phyloP scores from a whole-genome alignment of 2,888 invertebrate species.

The Blera fallax region DNA sequence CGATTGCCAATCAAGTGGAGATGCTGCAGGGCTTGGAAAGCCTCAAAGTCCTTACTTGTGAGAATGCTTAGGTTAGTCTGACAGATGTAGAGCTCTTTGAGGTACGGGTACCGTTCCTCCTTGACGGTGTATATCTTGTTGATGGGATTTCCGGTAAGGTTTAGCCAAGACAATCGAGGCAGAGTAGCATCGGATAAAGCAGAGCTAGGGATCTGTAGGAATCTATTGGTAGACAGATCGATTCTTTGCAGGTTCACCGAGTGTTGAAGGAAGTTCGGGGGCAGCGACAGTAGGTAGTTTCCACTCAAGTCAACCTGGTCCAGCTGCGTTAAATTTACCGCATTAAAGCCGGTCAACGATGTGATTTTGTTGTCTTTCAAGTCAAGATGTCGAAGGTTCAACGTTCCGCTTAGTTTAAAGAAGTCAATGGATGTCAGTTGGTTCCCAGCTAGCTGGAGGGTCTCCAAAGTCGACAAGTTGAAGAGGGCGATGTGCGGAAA shows the following conservation, averaged over 20 bases:
- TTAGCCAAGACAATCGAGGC: slow-evolving; percentile 88
- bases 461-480: slow-evolving; percentile 89
- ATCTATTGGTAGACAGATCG: slow-evolving; percentile 90
- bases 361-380: slow-evolving; percentile 89
- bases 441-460: slow-evolving; percentile 87
- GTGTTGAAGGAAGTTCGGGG: slow-evolving; percentile 91
- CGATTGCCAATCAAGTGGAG: slow-evolving; percentile 88
- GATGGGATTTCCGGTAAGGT: slow-evolving; percentile 92
- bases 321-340: slow-evolving; percentile 88
- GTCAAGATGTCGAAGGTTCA: slow-evolving; percentile 88
- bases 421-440: slow-evolving; percentile 88
- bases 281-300: slow-evolving; percentile 88
- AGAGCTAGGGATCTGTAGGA: slow-evolving; percentile 89
- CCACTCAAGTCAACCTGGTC: slow-evolving; percentile 89
- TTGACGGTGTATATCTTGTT: slow-evolving; percentile 87
- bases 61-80: slow-evolving; percentile 91
- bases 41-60: slow-evolving; percentile 92
- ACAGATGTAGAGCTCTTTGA: slow-evolving; percentile 91
- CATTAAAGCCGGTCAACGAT: slow-evolving; percentile 89
- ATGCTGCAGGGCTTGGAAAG: slow-evolving; percentile 90
- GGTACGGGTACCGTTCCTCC: slow-evolving; percentile 87
- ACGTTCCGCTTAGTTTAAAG: slow-evolving; percentile 88
- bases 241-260: slow-evolving; percentile 88
- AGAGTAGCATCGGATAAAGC: slow-evolving; percentile 89
- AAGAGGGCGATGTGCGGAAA: slow-evolving; percentile 90